These are phyloP conservation scores for Tachysurus vachellii DNA, from an alignment of 2,113 vertebrate genomes.

Conservation along the genomic window DNA sequence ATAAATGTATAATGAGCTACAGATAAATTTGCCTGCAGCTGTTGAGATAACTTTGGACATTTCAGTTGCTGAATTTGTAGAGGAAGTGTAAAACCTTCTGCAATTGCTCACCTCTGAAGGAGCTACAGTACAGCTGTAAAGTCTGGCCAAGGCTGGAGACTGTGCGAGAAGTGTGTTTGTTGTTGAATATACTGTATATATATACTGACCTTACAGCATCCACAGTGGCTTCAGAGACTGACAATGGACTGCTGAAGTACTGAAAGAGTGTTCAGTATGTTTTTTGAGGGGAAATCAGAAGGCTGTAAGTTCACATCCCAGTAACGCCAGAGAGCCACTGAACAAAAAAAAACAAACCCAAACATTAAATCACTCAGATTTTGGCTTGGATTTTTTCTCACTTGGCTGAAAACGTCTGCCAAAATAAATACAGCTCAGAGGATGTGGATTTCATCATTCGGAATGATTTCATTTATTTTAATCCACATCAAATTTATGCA, in stretches of 20 bases:
- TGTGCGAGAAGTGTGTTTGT: not conserved
- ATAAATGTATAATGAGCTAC: conserved; percentile 15
- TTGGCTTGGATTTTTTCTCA: not conserved
- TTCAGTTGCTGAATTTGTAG: conserved; percentile 6
- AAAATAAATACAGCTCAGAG: not conserved
- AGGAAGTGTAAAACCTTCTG: conserved; percentile 10
- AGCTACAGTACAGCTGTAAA: not conserved
- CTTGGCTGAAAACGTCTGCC: not conserved
- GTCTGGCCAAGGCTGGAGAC: not conserved
- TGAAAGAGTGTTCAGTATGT: not conserved
- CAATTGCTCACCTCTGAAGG: not conserved
- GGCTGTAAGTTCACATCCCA: not conserved
- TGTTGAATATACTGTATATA: not conserved
- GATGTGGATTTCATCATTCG: conserved; percentile 12
- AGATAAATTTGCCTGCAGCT: conserved; percentile 19
- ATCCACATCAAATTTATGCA: not conserved
- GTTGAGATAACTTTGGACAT: conserved; percentile 17
- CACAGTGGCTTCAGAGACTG: not conserved
- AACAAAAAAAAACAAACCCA: too few relatives aligned
- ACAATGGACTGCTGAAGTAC: not conserved
- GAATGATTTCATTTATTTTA: not conserved
- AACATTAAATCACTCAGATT: not conserved
- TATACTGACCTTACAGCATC: not conserved
- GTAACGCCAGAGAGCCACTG: not conserved
- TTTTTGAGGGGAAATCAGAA: not conserved